Conservation (phyloP, 2,113 vertebrate species). For the Laticauda laticaudata region DNA sequence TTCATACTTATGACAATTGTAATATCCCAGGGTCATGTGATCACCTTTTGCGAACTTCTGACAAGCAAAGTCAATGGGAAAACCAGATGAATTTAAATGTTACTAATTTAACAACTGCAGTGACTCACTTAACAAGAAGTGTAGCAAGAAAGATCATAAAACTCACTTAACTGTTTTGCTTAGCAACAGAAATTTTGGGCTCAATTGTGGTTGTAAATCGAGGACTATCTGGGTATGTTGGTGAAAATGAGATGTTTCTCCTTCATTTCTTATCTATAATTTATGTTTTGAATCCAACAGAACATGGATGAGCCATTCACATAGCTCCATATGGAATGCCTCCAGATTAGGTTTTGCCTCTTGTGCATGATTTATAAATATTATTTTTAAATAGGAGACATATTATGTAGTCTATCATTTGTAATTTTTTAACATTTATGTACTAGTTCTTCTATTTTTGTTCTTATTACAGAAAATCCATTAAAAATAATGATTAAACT, state of each 20-base stretch:
- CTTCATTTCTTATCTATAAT: background rate
- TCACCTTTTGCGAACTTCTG: background rate
- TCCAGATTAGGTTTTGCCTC: background rate
- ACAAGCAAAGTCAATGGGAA: background rate
- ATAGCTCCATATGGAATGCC: background rate
- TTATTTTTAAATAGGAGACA: background rate
- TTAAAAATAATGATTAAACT: background rate
- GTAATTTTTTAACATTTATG: background rate
- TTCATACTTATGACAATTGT: background rate
- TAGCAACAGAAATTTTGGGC: background rate
- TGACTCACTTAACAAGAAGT: background rate
- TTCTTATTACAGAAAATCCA: background rate
- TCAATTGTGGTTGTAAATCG: background rate
- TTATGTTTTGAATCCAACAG: background rate
- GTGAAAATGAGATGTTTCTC: background rate
- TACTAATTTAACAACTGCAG: background rate
- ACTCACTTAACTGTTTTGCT: background rate
- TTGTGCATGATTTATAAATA: background rate
- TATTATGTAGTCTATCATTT: background rate
- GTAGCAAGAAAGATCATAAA: background rate
- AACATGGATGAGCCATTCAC: background rate
- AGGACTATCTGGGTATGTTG: background rate
- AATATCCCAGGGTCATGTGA: background rate
- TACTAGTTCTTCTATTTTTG: background rate
- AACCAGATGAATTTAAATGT: background rate